Percentiles rank a stretch among this genome's conserved stretches.
Conservation (phyloP, 1,140 invertebrate genomes). For the Delia radicum region DNA sequence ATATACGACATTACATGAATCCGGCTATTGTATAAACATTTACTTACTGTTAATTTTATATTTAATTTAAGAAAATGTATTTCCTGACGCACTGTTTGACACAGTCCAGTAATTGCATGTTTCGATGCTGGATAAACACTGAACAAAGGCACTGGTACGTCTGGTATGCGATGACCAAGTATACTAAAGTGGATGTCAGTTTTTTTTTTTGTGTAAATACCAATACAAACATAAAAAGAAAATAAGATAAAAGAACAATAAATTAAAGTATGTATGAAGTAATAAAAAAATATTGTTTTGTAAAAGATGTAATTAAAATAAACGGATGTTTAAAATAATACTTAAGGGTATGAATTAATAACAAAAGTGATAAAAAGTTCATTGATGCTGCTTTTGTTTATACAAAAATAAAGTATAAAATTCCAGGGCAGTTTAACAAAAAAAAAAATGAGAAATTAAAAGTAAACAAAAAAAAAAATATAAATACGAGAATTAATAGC, state of each 20-base stretch:
- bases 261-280: not conserved
- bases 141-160: constrained; percentile 57
- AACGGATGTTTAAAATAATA: not conserved
- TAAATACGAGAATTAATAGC: too few relatives aligned
- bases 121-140: constrained; percentile 63
- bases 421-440: too few relatives aligned
- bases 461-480: too few relatives aligned
- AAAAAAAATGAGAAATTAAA: too few relatives aligned
- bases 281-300: not conserved
- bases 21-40: constrained; percentile 40
- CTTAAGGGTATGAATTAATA: not conserved
- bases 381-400: too few relatives aligned
- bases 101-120: constrained; percentile 60
- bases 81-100: constrained; percentile 63
- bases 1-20: too few relatives aligned
- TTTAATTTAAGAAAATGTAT: constrained; percentile 58
- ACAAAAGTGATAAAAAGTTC: too few relatives aligned
- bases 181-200: constrained; percentile 49
- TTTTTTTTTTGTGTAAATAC: not conserved
- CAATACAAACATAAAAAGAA: not conserved
- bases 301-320: not conserved
- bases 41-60: constrained; percentile 60
- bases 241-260: not conserved
- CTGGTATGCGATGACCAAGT: constrained; percentile 58
- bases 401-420: too few relatives aligned